Evolutionary conservation across 2,113 vertebrate species (phyloP).

Genomic region (Natator depressus): DNA sequence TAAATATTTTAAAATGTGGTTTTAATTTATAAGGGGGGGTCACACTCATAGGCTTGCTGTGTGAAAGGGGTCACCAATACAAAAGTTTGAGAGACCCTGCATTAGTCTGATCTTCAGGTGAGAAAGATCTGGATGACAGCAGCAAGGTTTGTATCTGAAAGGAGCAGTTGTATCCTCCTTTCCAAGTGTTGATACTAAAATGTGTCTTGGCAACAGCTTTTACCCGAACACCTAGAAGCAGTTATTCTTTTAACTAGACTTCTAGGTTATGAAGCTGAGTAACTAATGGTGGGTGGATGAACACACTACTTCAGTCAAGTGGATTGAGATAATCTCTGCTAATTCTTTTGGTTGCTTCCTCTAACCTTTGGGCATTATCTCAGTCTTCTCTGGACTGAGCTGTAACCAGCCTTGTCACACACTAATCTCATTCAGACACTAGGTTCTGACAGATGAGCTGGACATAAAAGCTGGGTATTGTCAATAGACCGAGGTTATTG

Average conservation of each 20-base stretch:
- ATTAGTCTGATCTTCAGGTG: background rate
- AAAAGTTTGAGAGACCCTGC: no score
- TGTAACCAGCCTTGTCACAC: background rate
- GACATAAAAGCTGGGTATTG: background rate
- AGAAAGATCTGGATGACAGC: background rate
- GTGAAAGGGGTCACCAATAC: no score
- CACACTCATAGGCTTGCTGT: no score
- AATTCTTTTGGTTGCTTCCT: constrained; percentile 56
- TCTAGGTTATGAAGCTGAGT: background rate
- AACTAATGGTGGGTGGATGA: background rate
- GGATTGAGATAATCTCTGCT: constrained; percentile 70
- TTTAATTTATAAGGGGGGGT: no score
- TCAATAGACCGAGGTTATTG: background rate
- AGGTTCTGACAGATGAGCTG: background rate
- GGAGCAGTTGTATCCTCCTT: background rate
- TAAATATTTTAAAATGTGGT: no score
- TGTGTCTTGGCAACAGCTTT: background rate
- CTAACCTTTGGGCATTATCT: constrained; percentile 58
- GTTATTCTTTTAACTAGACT: background rate
- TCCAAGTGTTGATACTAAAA: background rate
- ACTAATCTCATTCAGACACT: background rate
- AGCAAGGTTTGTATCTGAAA: background rate
- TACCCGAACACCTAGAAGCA: background rate
- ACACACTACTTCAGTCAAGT: constrained; percentile 41
- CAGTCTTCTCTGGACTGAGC: constrained; percentile 4